A percentile compares a stretch with the other conserved stretches of the same genome.
Evolutionary conservation across 2,888 invertebrate species (phyloP).

Genomic region (Campoletis raptor): DNA sequence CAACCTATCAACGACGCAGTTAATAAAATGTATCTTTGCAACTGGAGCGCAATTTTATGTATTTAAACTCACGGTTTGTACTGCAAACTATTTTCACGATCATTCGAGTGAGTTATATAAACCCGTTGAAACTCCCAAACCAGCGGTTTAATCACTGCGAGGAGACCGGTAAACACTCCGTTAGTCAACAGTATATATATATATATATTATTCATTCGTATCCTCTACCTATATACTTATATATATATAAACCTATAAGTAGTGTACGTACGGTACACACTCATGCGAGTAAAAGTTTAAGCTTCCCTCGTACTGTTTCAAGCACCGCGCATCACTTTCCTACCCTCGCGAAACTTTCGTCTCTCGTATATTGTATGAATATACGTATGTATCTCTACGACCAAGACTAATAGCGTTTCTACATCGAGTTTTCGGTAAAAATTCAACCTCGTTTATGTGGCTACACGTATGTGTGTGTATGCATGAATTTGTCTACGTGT

Average conservation of each 20-base stretch:
- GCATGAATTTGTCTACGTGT: conserved; percentile 8
- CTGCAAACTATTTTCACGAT: conserved; percentile 39
- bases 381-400: conserved; percentile 56
- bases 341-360: conserved; percentile 54
- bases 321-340: conserved; percentile 64
- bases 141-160: conserved; percentile 63
- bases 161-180: conserved; percentile 54
- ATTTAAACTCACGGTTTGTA: conserved; percentile 19
- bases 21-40: conserved; percentile 36
- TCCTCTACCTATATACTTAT: background rate
- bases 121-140: conserved; percentile 54
- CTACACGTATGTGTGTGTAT: background rate
- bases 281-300: conserved; percentile 69
- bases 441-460: conserved; percentile 10
- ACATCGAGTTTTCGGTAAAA: conserved; percentile 69
- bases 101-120: conserved; percentile 56
- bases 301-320: conserved; percentile 59
- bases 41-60: conserved; percentile 20
- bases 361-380: conserved; percentile 2
- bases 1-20: background rate
- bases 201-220: background rate
- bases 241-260: conserved; percentile 1
- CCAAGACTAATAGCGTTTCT: conserved; percentile 74
- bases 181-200: conserved; percentile 38
- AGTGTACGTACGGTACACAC: conserved; percentile 24